Evolutionary conservation across 2,113 vertebrate genomes (phyloP).

Genomic region (Sterrhoptilus dennistouni): DNA sequence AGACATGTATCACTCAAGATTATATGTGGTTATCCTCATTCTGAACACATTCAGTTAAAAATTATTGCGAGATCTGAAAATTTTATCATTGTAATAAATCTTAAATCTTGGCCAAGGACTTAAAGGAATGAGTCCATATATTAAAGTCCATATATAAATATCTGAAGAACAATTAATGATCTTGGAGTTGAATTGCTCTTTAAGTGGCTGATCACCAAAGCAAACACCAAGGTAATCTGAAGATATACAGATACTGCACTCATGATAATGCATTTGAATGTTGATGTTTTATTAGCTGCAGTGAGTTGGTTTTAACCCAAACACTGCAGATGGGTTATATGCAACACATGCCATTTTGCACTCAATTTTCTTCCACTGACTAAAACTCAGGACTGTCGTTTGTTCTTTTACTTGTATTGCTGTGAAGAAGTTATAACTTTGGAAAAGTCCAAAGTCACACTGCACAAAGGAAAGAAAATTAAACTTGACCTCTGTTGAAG

Average conservation of each 20-base stretch:
- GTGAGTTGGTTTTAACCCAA: not conserved
- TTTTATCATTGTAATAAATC: not conserved
- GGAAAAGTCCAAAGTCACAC: not conserved
- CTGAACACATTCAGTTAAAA: not conserved
- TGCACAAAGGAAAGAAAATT: conserved; percentile 3
- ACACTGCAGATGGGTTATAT: not conserved
- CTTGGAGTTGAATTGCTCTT: not conserved
- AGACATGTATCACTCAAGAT: not conserved
- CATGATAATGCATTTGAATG: not conserved
- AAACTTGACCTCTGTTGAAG: not conserved
- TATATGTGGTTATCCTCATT: not conserved
- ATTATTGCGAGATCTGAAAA: not conserved
- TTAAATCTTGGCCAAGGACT: not conserved
- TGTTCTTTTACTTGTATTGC: not conserved
- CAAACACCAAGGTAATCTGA: not conserved
- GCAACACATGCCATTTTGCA: not conserved
- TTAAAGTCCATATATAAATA: not conserved
- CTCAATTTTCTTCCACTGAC: not conserved
- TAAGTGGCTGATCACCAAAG: not conserved
- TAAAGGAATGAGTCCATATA: not conserved
- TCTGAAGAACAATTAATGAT: not conserved
- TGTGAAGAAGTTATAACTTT: conserved; percentile 6
- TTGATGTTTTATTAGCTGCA: not conserved
- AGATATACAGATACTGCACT: not conserved
- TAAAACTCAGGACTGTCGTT: not conserved